phyloP scores from a whole-genome alignment of 2,113 vertebrate genomes.

The Paralichthys olivaceus region DNA sequence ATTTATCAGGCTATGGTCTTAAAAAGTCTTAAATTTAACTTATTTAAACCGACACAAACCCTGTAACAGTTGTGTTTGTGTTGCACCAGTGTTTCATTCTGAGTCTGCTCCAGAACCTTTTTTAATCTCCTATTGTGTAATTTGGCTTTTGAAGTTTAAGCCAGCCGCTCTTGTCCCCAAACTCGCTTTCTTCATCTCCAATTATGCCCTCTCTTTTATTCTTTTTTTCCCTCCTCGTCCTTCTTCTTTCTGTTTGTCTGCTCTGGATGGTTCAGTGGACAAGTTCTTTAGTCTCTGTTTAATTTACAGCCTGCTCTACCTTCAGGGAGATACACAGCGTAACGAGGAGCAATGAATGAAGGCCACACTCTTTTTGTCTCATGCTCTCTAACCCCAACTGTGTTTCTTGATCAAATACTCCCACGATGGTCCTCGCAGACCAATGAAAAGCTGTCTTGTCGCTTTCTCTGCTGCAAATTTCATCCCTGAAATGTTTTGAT shows the following conservation, averaged over 20 bases:
- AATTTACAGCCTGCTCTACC: slow-evolving; percentile 53
- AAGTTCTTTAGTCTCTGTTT: slow-evolving; percentile 49
- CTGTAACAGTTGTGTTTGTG: too few relatives aligned
- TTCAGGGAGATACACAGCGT: slow-evolving; percentile 47
- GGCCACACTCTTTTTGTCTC: slow-evolving; percentile 13
- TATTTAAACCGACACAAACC: too few relatives aligned
- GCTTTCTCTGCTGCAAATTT: too few relatives aligned
- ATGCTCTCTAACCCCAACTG: background rate
- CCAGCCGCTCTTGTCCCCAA: slow-evolving; percentile 23
- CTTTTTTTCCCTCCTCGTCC: slow-evolving; percentile 1
- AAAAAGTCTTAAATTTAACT: too few relatives aligned
- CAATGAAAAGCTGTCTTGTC: too few relatives aligned
- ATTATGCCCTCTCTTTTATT: background rate
- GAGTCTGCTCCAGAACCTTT: too few relatives aligned
- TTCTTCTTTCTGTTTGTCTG: background rate
- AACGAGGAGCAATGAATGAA: slow-evolving; percentile 24
- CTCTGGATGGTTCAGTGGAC: slow-evolving; percentile 38
- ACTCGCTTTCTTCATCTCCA: slow-evolving; percentile 21
- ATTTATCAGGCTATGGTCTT: too few relatives aligned
- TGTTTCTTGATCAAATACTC: too few relatives aligned
- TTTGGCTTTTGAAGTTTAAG: slow-evolving; percentile 45
- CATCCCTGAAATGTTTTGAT: too few relatives aligned
- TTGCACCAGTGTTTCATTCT: too few relatives aligned
- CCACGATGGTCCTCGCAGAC: too few relatives aligned
- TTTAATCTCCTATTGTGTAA: slow-evolving; percentile 17